Percentiles rank a stretch among this genome's conserved stretches.
Evolutionary conservation across 2,888 invertebrate genomes (phyloP).

Genomic region (Gibbula magus): DNA sequence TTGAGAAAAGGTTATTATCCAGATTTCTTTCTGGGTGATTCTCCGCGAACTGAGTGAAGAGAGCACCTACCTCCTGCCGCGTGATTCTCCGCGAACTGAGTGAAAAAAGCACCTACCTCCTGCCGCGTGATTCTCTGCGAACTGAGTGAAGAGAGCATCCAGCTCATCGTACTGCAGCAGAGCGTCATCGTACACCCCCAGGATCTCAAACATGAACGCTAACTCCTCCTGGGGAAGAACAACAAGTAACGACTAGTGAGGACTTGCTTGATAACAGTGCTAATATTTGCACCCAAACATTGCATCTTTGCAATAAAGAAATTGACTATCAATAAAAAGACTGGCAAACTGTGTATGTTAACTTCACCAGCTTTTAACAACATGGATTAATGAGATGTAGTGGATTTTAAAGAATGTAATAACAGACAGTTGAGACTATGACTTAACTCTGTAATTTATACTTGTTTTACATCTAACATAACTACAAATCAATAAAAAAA

Average conservation of each 20-base stretch:
- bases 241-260: neutral
- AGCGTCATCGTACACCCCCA: slow-evolving; percentile 94
- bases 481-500: neutral
- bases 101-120: slow-evolving; percentile 82
- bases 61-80: slow-evolving; percentile 81
- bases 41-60: slow-evolving; percentile 94
- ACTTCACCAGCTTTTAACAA: no score
- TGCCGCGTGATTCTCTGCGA: slow-evolving; percentile 93
- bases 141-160: slow-evolving; percentile 96
- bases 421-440: no score
- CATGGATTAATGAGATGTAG: no score
- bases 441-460: no score
- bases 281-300: no score
- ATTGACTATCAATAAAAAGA: no score
- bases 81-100: slow-evolving; percentile 96
- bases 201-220: slow-evolving; percentile 94
- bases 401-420: no score
- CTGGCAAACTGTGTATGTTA: no score
- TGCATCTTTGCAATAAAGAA: no score
- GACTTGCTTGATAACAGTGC: no score
- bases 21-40: slow-evolving; percentile 85
- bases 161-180: slow-evolving; percentile 97
- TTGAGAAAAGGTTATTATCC: neutral
- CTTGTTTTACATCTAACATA: no score
- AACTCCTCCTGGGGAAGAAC: slow-evolving; percentile 86